Conservation (phyloP, 2,797 vertebrate species). For the Xerus rutilus region DNA sequence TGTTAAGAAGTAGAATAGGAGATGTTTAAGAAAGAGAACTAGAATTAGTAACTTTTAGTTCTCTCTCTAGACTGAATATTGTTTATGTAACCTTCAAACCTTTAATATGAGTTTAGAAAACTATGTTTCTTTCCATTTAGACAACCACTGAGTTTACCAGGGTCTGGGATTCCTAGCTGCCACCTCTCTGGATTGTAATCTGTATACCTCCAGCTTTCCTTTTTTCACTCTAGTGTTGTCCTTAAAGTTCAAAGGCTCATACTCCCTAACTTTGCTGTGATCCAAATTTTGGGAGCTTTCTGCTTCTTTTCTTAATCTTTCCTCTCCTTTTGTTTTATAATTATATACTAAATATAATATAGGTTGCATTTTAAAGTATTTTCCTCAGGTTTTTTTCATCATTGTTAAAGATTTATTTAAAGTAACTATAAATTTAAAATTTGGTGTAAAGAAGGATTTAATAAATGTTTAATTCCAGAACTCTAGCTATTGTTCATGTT, state of each 20-base stretch:
- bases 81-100: slow-evolving; percentile 15
- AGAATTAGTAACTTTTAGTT: slow-evolving; percentile 36
- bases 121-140: slow-evolving; percentile 3
- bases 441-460: neutral
- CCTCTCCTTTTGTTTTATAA: neutral
- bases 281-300: neutral
- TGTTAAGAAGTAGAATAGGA: slow-evolving; percentile 35
- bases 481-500: neutral
- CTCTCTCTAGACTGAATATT: slow-evolving; percentile 48
- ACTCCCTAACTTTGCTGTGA: neutral
- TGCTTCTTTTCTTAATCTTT: neutral
- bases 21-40: slow-evolving; percentile 26
- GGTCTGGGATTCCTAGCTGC: neutral
- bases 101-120: slow-evolving; percentile 52
- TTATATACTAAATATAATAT: neutral
- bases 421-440: slow-evolving; percentile 20
- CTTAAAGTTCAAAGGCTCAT: neutral
- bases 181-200: neutral
- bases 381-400: neutral
- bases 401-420: neutral
- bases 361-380: neutral
- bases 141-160: neutral
- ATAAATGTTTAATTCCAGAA: neutral
- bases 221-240: neutral
- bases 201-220: neutral